phyloP scores from a whole-genome alignment of 2,888 invertebrate species.

The Tipula vernalis region DNA sequence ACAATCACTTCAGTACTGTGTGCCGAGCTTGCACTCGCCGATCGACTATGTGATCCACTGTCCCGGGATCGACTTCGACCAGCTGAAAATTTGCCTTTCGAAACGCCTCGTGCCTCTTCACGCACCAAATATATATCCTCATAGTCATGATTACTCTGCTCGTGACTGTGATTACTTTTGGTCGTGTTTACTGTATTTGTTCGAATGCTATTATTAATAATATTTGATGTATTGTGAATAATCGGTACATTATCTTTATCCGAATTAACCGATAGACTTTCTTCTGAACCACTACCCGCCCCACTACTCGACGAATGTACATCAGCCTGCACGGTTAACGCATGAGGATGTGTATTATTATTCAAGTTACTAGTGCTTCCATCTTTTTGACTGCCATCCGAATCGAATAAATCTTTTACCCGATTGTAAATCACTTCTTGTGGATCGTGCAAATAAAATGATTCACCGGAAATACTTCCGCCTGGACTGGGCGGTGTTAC shows the following conservation, averaged over 20 bases:
- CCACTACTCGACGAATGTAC: slow-evolving; percentile 64
- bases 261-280: slow-evolving; percentile 46
- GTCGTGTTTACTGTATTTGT: slow-evolving; percentile 15
- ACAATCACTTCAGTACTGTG: slow-evolving; percentile 35
- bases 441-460: slow-evolving; percentile 76
- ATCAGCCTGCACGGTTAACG: slow-evolving; percentile 67
- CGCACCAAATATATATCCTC: slow-evolving; percentile 68
- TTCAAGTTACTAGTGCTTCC: slow-evolving; percentile 16
- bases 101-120: slow-evolving; percentile 37
- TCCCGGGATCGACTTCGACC: slow-evolving; percentile 47
- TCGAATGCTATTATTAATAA: slow-evolving; percentile 20
- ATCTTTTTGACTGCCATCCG: slow-evolving; percentile 30
- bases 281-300: slow-evolving; percentile 47
- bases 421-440: slow-evolving; percentile 71
- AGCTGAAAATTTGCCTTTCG: slow-evolving; percentile 16
- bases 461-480: slow-evolving; percentile 46
- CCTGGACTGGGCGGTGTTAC: slow-evolving; percentile 42
- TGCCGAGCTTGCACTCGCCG: slow-evolving; percentile 45
- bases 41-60: slow-evolving; percentile 64
- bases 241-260: slow-evolving; percentile 31
- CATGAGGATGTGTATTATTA: slow-evolving; percentile 24
- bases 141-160: slow-evolving; percentile 53
- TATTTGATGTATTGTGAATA: slow-evolving; percentile 19
- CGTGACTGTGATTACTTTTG: slow-evolving; percentile 15
- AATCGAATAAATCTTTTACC: slow-evolving; percentile 69